Evolutionary conservation across 2,113 vertebrate genomes (phyloP).

Genomic region (Saguinus midas): DNA sequence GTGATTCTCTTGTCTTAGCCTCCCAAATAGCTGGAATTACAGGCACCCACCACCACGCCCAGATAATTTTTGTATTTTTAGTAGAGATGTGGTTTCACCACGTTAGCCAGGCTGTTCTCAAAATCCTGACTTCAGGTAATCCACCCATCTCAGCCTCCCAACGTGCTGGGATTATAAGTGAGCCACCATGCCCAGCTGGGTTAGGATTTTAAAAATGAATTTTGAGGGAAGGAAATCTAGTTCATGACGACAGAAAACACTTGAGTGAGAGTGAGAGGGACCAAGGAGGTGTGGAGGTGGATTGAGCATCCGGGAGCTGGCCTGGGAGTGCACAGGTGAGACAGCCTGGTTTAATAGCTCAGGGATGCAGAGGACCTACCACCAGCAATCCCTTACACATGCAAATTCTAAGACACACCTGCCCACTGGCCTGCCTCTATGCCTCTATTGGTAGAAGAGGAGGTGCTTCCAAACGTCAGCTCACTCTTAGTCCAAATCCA

Average conservation of each 20-base stretch:
- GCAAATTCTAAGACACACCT: neutral
- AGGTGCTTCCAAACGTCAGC: neutral
- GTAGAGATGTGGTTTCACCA: no score
- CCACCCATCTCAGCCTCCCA: no score
- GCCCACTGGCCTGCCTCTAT: neutral
- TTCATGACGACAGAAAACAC: neutral
- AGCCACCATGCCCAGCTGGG: rapidly evolving
- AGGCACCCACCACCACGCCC: no score
- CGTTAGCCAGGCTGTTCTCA: no score
- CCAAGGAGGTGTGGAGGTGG: neutral
- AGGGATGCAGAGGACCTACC: neutral
- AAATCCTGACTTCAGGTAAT: no score
- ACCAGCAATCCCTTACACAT: rapidly evolving
- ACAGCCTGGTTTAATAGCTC: no score
- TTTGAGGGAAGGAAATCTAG: neutral
- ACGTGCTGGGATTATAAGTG: no score
- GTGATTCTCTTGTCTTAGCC: no score
- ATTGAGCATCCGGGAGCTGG: neutral
- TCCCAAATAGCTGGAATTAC: no score
- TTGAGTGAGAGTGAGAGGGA: neutral
- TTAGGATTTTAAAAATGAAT: neutral
- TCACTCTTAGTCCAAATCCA: rapidly evolving
- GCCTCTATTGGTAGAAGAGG: neutral
- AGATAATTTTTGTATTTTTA: no score
- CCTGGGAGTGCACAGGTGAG: neutral